Conservation (phyloP, 2,888 invertebrate genomes). For the Thyatira batis region DNA sequence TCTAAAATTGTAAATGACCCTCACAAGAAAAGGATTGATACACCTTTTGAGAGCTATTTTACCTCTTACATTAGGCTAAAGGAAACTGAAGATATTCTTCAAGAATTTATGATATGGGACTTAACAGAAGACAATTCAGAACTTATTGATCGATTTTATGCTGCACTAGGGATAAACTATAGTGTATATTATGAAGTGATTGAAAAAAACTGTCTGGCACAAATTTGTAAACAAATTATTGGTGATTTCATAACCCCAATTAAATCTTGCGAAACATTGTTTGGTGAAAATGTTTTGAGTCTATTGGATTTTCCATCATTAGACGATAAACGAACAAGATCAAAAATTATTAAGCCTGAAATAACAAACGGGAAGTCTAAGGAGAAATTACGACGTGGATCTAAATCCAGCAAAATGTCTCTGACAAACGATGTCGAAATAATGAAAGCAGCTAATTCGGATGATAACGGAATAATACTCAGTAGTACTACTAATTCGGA, state of each 20-base stretch:
- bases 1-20: conserved; percentile 81
- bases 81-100: conserved; percentile 65
- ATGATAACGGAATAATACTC: conserved; percentile 32
- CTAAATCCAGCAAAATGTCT: conserved; percentile 52
- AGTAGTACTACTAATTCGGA: conserved; percentile 24
- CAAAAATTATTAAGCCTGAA: conserved; percentile 66
- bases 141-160: conserved; percentile 82
- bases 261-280: conserved; percentile 60
- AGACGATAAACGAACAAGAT: conserved; percentile 63
- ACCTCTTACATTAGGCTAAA: conserved; percentile 80
- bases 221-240: conserved; percentile 72
- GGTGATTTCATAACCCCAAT: conserved; percentile 62
- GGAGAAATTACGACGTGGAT: conserved; percentile 49
- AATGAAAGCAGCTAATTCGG: conserved; percentile 46
- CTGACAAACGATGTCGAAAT: conserved; percentile 43
- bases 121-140: conserved; percentile 69
- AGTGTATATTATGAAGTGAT: conserved; percentile 82
- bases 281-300: conserved; percentile 65
- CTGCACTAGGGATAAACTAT: conserved; percentile 80
- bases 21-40: conserved; percentile 52
- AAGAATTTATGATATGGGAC: conserved; percentile 69
- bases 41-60: conserved; percentile 78
- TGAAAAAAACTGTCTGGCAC: conserved; percentile 78
- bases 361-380: conserved; percentile 48
- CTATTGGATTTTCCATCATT: conserved; percentile 56